phyloP scores from a whole-genome alignment of 2,888 invertebrate genomes.

The Anthophora plumipes region DNA sequence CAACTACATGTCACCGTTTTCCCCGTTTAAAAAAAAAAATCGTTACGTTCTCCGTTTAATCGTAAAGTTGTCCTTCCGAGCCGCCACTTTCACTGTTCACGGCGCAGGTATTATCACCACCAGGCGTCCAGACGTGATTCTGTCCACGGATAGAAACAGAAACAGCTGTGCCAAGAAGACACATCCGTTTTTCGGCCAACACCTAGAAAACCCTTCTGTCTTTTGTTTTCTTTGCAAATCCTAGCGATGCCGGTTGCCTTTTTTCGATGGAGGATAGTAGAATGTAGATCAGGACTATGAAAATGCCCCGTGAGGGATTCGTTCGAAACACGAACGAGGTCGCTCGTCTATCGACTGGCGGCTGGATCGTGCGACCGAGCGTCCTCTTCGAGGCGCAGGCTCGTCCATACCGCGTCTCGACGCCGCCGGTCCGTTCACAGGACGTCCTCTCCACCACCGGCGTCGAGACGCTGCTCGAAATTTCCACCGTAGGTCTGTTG shows the following conservation, averaged over 20 bases:
- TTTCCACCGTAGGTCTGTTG: constrained; percentile 3
- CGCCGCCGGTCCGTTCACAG: constrained; percentile 38
- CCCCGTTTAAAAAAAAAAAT: no score
- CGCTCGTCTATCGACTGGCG: constrained; percentile 77
- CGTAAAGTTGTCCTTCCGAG: neutral
- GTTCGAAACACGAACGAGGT: constrained; percentile 57
- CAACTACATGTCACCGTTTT: no score
- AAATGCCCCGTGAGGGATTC: constrained; percentile 1
- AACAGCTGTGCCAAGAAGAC: constrained; percentile 16
- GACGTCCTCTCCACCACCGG: constrained; percentile 4
- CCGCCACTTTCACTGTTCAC: constrained; percentile 10
- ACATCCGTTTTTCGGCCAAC: constrained; percentile 11
- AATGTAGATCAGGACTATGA: constrained; percentile 9
- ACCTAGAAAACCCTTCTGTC: constrained; percentile 24
- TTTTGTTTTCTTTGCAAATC: no score
- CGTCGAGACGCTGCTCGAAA: constrained; percentile 9
- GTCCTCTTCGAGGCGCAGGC: constrained; percentile 70
- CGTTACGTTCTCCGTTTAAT: no score
- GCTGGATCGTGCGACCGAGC: constrained; percentile 63
- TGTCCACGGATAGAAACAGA: neutral
- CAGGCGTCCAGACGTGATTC: neutral
- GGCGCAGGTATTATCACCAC: neutral
- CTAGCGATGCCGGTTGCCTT: no score
- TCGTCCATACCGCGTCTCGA: constrained; percentile 64
- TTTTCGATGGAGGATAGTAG: neutral